Conservation (phyloP, 2,113 vertebrate species). For the Psephotus haematonotus region DNA sequence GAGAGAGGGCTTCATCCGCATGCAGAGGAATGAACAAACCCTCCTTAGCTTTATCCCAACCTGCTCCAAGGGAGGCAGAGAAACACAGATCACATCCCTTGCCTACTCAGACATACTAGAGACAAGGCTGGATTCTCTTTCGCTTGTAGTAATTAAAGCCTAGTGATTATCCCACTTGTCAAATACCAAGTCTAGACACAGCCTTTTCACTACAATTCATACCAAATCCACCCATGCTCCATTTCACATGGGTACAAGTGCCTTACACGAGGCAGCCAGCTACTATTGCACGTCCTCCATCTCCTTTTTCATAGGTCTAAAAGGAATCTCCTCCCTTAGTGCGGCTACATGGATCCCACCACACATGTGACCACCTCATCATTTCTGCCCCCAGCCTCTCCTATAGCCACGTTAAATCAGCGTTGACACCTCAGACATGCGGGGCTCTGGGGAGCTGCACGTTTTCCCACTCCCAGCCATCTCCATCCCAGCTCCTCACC, state of each 20-base stretch:
- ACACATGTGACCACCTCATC: rapidly evolving
- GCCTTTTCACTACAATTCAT: neutral
- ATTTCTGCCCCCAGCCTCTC: neutral
- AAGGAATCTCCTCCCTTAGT: rapidly evolving
- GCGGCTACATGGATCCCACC: neutral
- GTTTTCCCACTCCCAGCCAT: neutral
- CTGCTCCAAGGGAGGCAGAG: neutral
- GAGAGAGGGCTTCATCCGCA: neutral
- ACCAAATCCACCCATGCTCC: neutral
- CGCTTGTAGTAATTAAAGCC: neutral
- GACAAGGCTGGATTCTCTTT: neutral
- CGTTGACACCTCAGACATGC: rapidly evolving
- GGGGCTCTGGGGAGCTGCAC: neutral
- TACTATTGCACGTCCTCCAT: neutral
- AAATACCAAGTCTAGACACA: neutral
- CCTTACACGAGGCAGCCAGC: neutral
- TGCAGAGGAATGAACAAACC: neutral
- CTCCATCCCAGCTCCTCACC: neutral
- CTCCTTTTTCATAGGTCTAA: neutral
- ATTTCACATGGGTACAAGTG: rapidly evolving
- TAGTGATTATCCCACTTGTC: neutral
- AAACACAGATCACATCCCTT: neutral
- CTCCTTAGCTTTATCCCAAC: neutral
- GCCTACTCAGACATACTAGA: neutral
- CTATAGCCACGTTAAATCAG: rapidly evolving